Conservation (phyloP, 1,140 invertebrate species). For the Bombus breviceps region DNA sequence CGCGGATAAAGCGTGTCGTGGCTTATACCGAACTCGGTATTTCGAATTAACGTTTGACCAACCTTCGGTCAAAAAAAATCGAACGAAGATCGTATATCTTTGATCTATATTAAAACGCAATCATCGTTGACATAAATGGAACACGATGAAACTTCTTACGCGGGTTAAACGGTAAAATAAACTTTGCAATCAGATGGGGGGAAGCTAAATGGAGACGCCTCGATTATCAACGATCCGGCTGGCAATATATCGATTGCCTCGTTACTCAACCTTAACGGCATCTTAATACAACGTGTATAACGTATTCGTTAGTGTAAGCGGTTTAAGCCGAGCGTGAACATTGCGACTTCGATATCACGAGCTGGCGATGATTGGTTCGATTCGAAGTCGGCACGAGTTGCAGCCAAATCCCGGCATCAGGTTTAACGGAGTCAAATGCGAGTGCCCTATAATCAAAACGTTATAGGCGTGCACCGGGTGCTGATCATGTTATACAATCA, state of each 20-base stretch:
- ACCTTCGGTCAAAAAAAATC: neutral
- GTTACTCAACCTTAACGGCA: conserved; percentile 27
- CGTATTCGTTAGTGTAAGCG: conserved; percentile 57
- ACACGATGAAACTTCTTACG: neutral
- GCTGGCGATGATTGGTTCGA: conserved; percentile 58
- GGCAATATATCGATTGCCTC: conserved; percentile 39
- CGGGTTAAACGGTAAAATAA: neutral
- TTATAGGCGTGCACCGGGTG: conserved; percentile 58
- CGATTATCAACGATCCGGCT: neutral
- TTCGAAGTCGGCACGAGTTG: conserved; percentile 55
- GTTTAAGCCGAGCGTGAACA: conserved; percentile 32
- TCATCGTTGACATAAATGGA: neutral
- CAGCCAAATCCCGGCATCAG: conserved; percentile 57
- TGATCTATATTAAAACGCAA: neutral
- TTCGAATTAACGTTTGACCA: neutral
- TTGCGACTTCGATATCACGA: conserved; percentile 52
- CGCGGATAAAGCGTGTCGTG: neutral
- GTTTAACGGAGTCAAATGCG: conserved; percentile 65
- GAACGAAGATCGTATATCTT: neutral
- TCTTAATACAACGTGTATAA: conserved; percentile 56
- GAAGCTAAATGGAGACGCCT: neutral
- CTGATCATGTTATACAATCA: conserved; percentile 64
- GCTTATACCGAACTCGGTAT: conserved; percentile 8
- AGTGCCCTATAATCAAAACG: conserved; percentile 66
- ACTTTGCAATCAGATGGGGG: neutral